Evolutionary conservation across 2,797 vertebrate species (phyloP).

Genomic region (Manis javanica): DNA sequence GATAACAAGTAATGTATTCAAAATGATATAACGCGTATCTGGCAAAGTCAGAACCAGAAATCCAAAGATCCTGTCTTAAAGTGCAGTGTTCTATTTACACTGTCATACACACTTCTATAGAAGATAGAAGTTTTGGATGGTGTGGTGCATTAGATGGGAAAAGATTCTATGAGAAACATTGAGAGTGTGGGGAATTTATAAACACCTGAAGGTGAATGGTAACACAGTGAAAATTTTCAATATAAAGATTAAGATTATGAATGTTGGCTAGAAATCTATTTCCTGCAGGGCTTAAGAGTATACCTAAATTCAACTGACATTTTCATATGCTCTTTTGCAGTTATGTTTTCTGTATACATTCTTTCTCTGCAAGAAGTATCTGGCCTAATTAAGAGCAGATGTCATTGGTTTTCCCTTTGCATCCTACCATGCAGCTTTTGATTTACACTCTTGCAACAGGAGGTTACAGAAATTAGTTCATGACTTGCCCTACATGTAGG

Average conservation of each 20-base stretch:
- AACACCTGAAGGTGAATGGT: conserved; percentile 24
- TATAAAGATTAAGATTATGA: not conserved
- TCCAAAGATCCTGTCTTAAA: not conserved
- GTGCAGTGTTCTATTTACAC: not conserved
- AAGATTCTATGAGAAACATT: not conserved
- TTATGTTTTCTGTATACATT: conserved; percentile 70
- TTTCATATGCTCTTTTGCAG: conserved; percentile 34
- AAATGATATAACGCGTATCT: not conserved
- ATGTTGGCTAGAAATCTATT: conserved; percentile 43
- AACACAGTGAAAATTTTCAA: not conserved
- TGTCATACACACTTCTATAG: not conserved
- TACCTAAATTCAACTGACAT: conserved; percentile 62
- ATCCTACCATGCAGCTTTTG: not conserved
- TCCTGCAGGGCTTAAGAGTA: conserved; percentile 33
- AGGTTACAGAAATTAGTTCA: conserved; percentile 48
- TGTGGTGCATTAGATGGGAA: not conserved
- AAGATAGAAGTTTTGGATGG: not conserved
- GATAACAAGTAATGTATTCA: not conserved
- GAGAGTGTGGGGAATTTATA: not conserved
- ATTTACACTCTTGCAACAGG: conserved; percentile 33
- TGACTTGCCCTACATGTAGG: not conserved
- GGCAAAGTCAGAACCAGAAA: not conserved
- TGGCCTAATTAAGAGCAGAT: conserved; percentile 24
- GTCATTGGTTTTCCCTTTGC: conserved; percentile 30
- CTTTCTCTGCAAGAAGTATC: not conserved